Conservation (phyloP, 2,113 vertebrate species). For the Chiloscyllium plagiosum region DNA sequence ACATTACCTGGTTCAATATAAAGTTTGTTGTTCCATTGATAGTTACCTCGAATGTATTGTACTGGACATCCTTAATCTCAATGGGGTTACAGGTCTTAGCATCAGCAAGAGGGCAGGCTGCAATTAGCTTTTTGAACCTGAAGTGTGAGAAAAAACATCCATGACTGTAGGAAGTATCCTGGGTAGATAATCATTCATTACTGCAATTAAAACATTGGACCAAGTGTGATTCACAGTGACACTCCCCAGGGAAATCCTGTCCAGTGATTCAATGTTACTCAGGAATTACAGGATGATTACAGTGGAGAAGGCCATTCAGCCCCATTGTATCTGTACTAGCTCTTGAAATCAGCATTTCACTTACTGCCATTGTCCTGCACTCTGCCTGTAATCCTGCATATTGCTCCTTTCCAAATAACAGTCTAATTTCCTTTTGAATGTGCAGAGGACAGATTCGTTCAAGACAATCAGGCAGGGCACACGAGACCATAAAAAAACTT, state of each 20-base stretch:
- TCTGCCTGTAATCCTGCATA: no score
- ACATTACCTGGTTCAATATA: neutral
- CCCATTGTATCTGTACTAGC: no score
- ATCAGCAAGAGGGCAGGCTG: neutral
- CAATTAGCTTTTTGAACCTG: slow-evolving; percentile 35
- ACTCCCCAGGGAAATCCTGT: neutral
- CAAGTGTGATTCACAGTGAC: neutral
- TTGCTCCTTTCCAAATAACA: no score
- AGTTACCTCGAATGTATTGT: slow-evolving; percentile 52
- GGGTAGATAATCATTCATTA: neutral
- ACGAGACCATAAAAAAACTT: no score
- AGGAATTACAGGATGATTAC: no score
- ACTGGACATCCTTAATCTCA: slow-evolving; percentile 61
- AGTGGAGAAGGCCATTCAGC: no score
- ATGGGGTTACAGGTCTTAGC: neutral
- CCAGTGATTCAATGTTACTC: neutral
- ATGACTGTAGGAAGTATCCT: neutral
- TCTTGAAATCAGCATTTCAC: no score
- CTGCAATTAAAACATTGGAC: neutral
- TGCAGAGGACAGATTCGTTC: no score
- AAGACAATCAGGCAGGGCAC: no score
- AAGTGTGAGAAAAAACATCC: neutral
- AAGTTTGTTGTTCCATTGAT: neutral
- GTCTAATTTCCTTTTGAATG: no score
- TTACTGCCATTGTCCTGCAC: no score